phyloP scores from a whole-genome alignment of 2,797 vertebrate genomes.

The Cuculus canorus region DNA sequence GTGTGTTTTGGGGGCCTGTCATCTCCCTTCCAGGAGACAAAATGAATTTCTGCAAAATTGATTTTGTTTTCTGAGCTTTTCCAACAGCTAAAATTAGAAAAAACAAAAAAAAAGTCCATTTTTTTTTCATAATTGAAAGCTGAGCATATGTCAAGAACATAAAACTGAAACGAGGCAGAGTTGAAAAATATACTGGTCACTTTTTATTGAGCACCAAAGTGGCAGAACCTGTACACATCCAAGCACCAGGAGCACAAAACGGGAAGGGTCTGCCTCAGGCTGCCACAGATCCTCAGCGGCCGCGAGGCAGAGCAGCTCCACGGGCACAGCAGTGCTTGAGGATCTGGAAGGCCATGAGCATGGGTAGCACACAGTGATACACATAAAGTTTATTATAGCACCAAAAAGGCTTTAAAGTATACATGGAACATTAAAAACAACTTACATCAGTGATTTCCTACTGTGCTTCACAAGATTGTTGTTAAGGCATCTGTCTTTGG shows the following conservation, averaged over 20 bases:
- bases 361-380: background rate
- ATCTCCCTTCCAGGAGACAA: background rate
- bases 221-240: background rate
- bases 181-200: conserved; percentile 20
- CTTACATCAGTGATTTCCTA: background rate
- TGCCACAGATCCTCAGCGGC: background rate
- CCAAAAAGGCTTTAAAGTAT: background rate
- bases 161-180: background rate
- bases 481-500: background rate
- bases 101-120: no score
- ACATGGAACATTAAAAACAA: background rate
- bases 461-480: background rate
- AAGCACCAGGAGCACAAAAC: background rate
- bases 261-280: background rate
- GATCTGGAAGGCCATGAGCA: background rate
- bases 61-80: background rate
- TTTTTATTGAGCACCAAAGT: conserved; percentile 64
- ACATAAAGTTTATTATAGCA: background rate
- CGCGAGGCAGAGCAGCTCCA: background rate
- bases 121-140: background rate
- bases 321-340: background rate
- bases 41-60: background rate
- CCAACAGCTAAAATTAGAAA: background rate
- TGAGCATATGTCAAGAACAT: background rate
- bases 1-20: background rate